Percentiles rank a stretch among this genome's conserved stretches.
These are phyloP conservation scores for Heliopora coerulea DNA, from an alignment of 92 coral and sea anemone genomes.

Conservation along the genomic window DNA sequence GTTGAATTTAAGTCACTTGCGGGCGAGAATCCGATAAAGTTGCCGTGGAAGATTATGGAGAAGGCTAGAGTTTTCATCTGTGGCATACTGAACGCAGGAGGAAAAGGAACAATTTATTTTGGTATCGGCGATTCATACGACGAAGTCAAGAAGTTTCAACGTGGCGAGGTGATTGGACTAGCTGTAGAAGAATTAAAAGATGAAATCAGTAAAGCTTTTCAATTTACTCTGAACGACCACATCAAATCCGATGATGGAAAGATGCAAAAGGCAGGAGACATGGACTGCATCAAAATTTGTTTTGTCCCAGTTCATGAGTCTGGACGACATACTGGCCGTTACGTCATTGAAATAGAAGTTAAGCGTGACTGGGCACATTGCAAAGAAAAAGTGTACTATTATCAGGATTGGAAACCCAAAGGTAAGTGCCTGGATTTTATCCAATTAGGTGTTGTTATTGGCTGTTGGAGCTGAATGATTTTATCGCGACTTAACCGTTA, in stretches of 20 bases:
- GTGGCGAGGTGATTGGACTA: constrained; percentile 32
- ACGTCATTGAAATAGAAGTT: constrained; percentile 59
- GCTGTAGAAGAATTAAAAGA: constrained; percentile 20
- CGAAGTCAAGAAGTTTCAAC: neutral
- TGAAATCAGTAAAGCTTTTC: constrained; percentile 26
- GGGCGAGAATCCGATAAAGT: constrained; percentile 22
- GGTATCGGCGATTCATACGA: constrained; percentile 36
- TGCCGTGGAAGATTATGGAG: constrained; percentile 67
- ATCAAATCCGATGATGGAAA: constrained; percentile 19
- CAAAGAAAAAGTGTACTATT: constrained; percentile 48
- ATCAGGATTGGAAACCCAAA: constrained; percentile 42
- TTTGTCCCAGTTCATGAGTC: constrained; percentile 20
- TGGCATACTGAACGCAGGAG: constrained; percentile 51
- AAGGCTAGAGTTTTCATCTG: constrained; percentile 57
- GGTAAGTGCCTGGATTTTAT: no score
- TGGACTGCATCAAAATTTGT: neutral
- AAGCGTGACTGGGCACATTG: constrained; percentile 54
- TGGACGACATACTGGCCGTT: neutral
- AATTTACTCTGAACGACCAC: constrained; percentile 16
- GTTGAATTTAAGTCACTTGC: constrained; percentile 51
- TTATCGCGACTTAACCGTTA: no score
- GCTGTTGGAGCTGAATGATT: no score
- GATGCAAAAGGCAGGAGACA: constrained; percentile 21
- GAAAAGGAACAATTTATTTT: constrained; percentile 26
- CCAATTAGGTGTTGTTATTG: no score